These are phyloP conservation scores for Oreochromis aureus DNA, from an alignment of 2,113 vertebrate species.

Conservation along the genomic window DNA sequence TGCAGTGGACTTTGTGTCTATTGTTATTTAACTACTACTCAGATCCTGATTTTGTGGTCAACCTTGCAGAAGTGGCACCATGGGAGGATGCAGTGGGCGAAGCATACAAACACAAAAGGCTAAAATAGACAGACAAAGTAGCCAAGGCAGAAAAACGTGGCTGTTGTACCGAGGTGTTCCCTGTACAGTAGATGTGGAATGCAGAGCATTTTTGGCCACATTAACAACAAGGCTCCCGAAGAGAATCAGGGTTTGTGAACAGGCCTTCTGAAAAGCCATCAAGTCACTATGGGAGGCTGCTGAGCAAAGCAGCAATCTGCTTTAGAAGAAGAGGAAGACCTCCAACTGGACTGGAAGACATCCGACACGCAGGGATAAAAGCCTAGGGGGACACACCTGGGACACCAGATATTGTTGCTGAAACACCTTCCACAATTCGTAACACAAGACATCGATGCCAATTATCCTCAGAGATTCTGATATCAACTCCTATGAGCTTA, in stretches of 20 bases:
- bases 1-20: neutral
- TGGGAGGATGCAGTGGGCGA: neutral
- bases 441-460: neutral
- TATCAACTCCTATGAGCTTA: neutral
- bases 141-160: neutral
- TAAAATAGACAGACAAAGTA: neutral
- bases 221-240: neutral
- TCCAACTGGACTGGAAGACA: neutral
- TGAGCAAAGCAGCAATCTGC: neutral
- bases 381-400: neutral
- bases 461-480: neutral
- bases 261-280: neutral
- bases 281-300: neutral
- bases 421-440: neutral
- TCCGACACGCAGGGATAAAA: neutral
- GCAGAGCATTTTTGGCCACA: neutral
- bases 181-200: neutral
- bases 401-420: neutral
- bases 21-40: neutral
- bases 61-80: neutral
- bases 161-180: neutral
- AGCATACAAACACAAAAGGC: neutral
- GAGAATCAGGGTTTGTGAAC: accelerated
- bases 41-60: neutral
- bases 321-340: neutral